Percentiles rank a stretch among this genome's conserved stretches.
Conservation (phyloP, 2,888 invertebrate genomes). For the Hyposoter didymator region DNA sequence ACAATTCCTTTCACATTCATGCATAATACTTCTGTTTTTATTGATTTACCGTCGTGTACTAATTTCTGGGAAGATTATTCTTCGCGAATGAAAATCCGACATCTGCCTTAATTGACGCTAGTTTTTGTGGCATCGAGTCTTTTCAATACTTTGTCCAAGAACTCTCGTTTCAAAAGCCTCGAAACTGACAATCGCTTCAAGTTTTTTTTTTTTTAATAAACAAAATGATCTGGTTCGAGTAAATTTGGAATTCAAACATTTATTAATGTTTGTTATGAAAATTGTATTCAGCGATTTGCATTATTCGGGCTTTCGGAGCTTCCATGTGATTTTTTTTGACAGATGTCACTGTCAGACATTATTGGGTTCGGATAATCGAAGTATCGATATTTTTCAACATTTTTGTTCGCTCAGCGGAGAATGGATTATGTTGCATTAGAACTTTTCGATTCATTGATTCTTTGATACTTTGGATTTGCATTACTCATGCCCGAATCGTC, state of each 20-base stretch:
- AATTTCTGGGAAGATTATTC: conserved; percentile 8
- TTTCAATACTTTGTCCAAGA: not conserved
- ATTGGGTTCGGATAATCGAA: not conserved
- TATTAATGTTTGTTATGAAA: not conserved
- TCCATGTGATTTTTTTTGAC: not conserved
- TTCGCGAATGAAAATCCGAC: not conserved
- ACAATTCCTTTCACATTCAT: conserved; percentile 26
- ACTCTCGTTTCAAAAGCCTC: not conserved
- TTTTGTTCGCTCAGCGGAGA: not conserved
- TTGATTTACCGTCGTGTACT: not conserved
- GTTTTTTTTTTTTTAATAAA: not conserved
- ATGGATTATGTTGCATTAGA: not conserved
- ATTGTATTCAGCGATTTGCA: not conserved
- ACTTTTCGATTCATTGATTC: not conserved
- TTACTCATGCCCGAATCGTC: conserved; percentile 19
- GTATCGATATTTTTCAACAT: no score
- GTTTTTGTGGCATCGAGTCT: conserved; percentile 1
- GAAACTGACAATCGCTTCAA: not conserved
- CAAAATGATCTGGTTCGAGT: no score
- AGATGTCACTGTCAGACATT: not conserved
- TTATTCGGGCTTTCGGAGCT: not conserved
- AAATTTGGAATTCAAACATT: not conserved
- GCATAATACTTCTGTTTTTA: conserved; percentile 10
- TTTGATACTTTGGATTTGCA: not conserved
- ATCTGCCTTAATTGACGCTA: not conserved